These are phyloP conservation scores for Colistium nudipinnis DNA, from an alignment of 2,113 vertebrate genomes.

Conservation along the genomic window DNA sequence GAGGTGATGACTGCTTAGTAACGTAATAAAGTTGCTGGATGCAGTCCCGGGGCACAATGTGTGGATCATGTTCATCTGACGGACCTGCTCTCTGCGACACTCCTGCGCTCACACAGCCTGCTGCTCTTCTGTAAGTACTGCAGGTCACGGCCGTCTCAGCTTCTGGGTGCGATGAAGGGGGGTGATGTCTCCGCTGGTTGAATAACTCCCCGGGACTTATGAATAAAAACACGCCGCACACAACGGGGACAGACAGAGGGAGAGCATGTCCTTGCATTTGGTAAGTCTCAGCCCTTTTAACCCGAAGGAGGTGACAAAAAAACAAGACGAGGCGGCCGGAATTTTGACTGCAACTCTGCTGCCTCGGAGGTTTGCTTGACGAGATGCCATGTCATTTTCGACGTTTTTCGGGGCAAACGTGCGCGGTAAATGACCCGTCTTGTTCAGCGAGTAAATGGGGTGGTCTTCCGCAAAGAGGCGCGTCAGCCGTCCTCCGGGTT, in stretches of 20 bases:
- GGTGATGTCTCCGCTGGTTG: conserved; percentile 35
- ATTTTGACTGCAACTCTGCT: not conserved
- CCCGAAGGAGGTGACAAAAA: too few species aligned
- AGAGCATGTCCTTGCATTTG: conserved; percentile 40
- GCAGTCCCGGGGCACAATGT: conserved; percentile 66
- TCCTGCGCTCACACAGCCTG: conserved; percentile 46
- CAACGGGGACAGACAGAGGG: conserved; percentile 40
- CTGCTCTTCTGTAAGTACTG: conserved; percentile 67
- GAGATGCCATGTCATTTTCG: not conserved
- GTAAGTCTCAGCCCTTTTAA: conserved; percentile 58
- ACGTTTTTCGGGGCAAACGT: not conserved
- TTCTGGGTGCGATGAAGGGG: conserved; percentile 32
- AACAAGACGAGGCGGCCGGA: not conserved
- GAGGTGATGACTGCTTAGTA: conserved; percentile 67
- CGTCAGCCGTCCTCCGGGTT: not conserved
- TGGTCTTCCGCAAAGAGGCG: not conserved
- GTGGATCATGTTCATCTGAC: conserved; percentile 65
- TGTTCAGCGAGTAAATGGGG: not conserved
- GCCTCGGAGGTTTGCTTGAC: not conserved
- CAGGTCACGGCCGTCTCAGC: conserved; percentile 36
- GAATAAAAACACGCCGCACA: conserved; percentile 53
- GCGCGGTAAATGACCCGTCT: not conserved
- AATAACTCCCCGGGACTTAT: conserved; percentile 53
- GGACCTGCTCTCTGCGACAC: conserved; percentile 47
- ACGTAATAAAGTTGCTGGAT: conserved; percentile 74